A percentile compares a stretch with the other conserved stretches of the same genome.
Evolutionary conservation across 2,797 vertebrate species (phyloP).

Genomic region (Crenichthys baileyi): DNA sequence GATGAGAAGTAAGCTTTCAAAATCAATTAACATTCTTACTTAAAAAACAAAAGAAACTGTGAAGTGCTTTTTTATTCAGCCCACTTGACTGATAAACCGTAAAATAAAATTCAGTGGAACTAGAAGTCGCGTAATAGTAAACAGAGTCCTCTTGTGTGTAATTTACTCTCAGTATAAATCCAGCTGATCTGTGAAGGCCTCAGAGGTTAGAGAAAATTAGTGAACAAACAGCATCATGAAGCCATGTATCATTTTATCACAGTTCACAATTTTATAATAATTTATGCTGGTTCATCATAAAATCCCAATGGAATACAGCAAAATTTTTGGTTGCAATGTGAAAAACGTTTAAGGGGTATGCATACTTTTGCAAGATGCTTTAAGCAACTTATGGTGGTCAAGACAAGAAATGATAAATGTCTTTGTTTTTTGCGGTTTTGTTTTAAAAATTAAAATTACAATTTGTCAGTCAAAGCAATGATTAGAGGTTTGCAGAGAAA

Average conservation of each 20-base stretch:
- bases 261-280: background rate
- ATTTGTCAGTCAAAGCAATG: too few relatives aligned
- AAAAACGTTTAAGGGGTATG: background rate
- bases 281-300: background rate
- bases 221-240: too few relatives aligned
- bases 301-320: background rate
- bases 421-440: background rate
- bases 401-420: background rate
- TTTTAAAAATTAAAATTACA: background rate
- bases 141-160: too few relatives aligned
- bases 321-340: background rate
- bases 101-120: background rate
- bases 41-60: background rate
- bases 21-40: background rate
- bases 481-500: too few relatives aligned
- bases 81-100: background rate
- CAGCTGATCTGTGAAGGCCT: background rate
- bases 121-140: too few relatives aligned
- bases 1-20: background rate
- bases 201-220: too few relatives aligned
- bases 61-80: background rate
- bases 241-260: too few relatives aligned
- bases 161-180: too few relatives aligned
- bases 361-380: background rate
- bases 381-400: background rate